These are phyloP conservation scores for Hydrolagus colliei DNA, from an alignment of 2,797 vertebrate genomes.

Conservation along the genomic window DNA sequence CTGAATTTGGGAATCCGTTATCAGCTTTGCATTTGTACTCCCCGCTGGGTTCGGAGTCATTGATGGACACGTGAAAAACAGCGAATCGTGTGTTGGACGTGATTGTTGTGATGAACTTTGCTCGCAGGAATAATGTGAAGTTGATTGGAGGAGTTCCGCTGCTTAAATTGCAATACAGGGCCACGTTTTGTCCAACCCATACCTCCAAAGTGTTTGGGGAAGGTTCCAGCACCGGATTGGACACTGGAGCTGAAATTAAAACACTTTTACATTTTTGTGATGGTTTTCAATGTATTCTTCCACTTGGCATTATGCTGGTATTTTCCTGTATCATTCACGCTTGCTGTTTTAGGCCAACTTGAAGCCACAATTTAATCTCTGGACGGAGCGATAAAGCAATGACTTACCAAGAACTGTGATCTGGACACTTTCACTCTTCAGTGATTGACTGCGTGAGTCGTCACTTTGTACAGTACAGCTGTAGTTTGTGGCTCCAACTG, in stretches of 20 bases:
- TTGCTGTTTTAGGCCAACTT: neutral
- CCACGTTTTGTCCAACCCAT: neutral
- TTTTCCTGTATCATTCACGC: neutral
- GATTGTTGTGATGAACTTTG: neutral
- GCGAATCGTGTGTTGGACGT: neutral
- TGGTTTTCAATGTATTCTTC: neutral
- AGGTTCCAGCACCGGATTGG: neutral
- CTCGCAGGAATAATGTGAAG: neutral
- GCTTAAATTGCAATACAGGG: conserved; percentile 5
- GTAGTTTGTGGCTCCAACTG: neutral
- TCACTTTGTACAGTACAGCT: neutral
- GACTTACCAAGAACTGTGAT: neutral
- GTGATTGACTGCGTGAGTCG: neutral
- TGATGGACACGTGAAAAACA: neutral
- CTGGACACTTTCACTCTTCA: neutral
- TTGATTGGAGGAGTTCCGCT: conserved; percentile 20
- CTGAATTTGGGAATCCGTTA: neutral
- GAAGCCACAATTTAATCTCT: neutral
- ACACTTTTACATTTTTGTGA: neutral
- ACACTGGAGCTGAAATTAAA: conserved; percentile 23
- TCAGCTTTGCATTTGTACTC: conserved; percentile 13
- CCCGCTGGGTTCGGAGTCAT: neutral
- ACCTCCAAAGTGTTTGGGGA: neutral
- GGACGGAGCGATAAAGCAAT: neutral
- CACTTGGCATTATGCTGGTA: neutral